Percentiles rank a stretch among this genome's conserved stretches.
These are phyloP conservation scores for Polymixis flavicincta DNA, from an alignment of 2,888 invertebrate genomes.

Conservation along the genomic window DNA sequence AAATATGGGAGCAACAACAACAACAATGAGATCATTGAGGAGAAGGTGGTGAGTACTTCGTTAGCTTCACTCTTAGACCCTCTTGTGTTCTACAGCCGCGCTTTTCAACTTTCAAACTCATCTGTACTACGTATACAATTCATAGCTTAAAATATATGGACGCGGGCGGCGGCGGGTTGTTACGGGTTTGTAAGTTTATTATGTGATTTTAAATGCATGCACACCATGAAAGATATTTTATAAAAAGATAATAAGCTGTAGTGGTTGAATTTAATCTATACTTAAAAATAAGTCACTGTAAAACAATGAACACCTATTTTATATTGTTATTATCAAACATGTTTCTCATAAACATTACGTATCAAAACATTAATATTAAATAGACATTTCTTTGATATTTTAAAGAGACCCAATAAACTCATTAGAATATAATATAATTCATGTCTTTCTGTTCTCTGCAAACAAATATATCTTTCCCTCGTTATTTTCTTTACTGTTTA, in stretches of 20 bases:
- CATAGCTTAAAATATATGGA: conserved; percentile 6
- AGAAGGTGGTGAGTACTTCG: conserved; percentile 86
- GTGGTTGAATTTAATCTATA: background rate
- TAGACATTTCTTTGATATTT: background rate
- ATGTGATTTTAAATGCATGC: conserved; percentile 7
- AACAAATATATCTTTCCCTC: background rate
- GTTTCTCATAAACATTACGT: too few relatives aligned
- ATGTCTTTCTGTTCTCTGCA: background rate
- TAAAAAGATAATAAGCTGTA: background rate
- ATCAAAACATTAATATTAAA: background rate
- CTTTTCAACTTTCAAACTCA: conserved; percentile 23
- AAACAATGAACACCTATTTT: background rate
- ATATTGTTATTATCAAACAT: background rate
- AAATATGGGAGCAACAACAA: conserved; percentile 91
- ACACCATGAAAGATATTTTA: background rate
- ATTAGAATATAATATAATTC: background rate
- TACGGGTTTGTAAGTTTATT: background rate
- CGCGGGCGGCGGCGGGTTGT: background rate
- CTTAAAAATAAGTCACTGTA: background rate
- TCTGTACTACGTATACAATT: background rate
- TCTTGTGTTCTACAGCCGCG: conserved; percentile 21
- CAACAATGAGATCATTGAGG: conserved; percentile 88
- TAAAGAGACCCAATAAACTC: too few relatives aligned
- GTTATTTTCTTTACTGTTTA: background rate
- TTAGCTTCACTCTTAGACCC: conserved; percentile 48